Conservation (phyloP, 2,888 invertebrate genomes). For the Standfussiana lucernea region DNA sequence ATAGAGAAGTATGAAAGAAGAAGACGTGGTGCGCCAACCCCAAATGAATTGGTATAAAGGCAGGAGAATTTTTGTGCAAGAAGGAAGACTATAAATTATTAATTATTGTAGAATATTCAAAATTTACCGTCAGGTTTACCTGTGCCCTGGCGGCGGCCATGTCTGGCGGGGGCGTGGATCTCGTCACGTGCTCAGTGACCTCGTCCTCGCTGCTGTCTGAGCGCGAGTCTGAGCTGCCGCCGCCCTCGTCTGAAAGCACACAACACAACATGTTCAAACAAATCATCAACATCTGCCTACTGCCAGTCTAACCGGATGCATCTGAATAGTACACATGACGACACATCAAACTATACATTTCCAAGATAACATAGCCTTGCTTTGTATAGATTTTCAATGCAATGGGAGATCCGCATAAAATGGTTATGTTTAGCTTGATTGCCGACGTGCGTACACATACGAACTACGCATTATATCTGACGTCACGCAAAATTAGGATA, state of each 20-base stretch:
- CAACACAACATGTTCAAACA: not conserved
- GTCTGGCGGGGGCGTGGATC: conserved; percentile 80
- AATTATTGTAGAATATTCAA: not conserved
- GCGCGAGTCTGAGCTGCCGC: conserved; percentile 89
- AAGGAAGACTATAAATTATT: conserved; percentile 15
- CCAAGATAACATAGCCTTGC: no score
- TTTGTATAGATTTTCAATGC: no score
- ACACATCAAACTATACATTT: no score
- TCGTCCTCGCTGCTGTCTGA: conserved; percentile 95
- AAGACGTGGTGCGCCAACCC: not conserved
- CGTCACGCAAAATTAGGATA: not conserved
- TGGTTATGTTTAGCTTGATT: no score
- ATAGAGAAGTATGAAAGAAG: not conserved
- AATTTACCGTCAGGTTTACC: conserved; percentile 71
- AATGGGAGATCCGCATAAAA: no score
- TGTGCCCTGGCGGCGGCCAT: conserved; percentile 88
- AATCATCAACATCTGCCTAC: not conserved
- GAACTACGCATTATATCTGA: not conserved
- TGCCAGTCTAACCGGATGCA: no score
- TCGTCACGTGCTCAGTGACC: conserved; percentile 93
- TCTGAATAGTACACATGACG: no score
- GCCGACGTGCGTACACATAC: no score
- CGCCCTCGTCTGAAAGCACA: conserved; percentile 92
- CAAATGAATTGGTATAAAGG: not conserved
- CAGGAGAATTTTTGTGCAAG: not conserved